phyloP scores from a whole-genome alignment of 2,113 vertebrate species.

The Bubo scandiacus region DNA sequence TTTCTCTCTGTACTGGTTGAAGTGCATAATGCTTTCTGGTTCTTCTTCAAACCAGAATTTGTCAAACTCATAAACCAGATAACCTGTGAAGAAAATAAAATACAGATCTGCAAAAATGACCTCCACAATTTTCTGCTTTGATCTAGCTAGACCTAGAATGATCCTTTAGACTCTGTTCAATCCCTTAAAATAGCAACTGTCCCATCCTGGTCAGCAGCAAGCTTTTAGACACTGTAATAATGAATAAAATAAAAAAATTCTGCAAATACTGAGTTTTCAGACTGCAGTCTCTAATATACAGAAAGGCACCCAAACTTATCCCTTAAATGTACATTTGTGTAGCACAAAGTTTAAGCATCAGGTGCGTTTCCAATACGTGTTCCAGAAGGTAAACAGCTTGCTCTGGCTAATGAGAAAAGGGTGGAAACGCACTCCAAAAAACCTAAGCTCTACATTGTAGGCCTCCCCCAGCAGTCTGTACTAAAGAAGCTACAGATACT shows the following conservation, averaged over 20 bases:
- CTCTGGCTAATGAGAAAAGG: neutral
- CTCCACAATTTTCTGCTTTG: neutral
- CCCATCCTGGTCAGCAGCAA: neutral
- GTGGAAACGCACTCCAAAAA: neutral
- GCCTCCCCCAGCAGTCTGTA: neutral
- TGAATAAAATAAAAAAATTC: neutral
- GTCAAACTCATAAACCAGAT: slow-evolving; percentile 94
- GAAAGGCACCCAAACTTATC: neutral
- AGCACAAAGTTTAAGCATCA: neutral
- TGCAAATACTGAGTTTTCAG: neutral
- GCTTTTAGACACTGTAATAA: neutral
- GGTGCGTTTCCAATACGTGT: neutral
- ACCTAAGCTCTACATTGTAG: accelerated
- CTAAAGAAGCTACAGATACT: slow-evolving; percentile 61
- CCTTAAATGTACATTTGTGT: neutral
- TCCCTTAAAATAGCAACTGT: neutral
- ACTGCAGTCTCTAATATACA: neutral
- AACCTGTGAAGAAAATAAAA: slow-evolving; percentile 81
- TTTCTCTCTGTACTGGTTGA: slow-evolving; percentile 95
- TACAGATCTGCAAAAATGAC: neutral
- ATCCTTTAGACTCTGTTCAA: neutral
- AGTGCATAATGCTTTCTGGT: slow-evolving; percentile 97
- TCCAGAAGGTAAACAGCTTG: neutral
- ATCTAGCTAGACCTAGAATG: neutral
- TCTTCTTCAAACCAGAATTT: slow-evolving; percentile 96